A percentile compares a stretch with the other conserved stretches of the same genome.
Evolutionary conservation across 2,888 invertebrate genomes (phyloP).

Genomic region (Girardia tigrina): DNA sequence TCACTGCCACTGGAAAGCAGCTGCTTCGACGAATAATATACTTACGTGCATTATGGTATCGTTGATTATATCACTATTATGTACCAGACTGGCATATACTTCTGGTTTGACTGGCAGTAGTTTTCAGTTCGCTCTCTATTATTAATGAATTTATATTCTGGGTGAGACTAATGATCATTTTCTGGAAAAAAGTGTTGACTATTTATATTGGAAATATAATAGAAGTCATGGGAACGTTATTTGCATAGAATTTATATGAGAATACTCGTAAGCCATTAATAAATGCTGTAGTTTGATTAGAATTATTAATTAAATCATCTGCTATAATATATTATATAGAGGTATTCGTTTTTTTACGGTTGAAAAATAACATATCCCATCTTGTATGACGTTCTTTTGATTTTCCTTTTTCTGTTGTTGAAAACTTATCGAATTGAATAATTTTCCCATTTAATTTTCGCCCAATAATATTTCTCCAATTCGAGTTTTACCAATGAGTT

Average conservation of each 20-base stretch:
- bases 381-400: too few relatives aligned
- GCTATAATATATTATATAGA: not conserved
- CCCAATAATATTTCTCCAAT: too few relatives aligned
- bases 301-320: not conserved
- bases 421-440: too few relatives aligned
- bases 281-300: slow-evolving; percentile 16
- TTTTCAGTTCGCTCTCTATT: slow-evolving; percentile 16
- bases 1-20: slow-evolving; percentile 17
- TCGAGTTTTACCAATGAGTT: too few relatives aligned
- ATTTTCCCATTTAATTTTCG: too few relatives aligned
- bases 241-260: slow-evolving; percentile 23
- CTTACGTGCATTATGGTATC: slow-evolving; percentile 23
- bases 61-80: slow-evolving; percentile 14
- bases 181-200: not conserved
- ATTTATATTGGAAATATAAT: too few relatives aligned
- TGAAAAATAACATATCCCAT: too few relatives aligned
- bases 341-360: too few relatives aligned
- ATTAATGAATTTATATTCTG: slow-evolving; percentile 13
- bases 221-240: slow-evolving; percentile 20
- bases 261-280: slow-evolving; percentile 12
- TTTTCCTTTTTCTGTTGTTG: too few relatives aligned
- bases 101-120: slow-evolving; percentile 17
- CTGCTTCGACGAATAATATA: slow-evolving; percentile 12
- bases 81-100: slow-evolving; percentile 20
- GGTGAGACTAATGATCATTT: slow-evolving; percentile 23